These are phyloP conservation scores for Timandra comae DNA, from an alignment of 2,888 invertebrate species.

Conservation along the genomic window DNA sequence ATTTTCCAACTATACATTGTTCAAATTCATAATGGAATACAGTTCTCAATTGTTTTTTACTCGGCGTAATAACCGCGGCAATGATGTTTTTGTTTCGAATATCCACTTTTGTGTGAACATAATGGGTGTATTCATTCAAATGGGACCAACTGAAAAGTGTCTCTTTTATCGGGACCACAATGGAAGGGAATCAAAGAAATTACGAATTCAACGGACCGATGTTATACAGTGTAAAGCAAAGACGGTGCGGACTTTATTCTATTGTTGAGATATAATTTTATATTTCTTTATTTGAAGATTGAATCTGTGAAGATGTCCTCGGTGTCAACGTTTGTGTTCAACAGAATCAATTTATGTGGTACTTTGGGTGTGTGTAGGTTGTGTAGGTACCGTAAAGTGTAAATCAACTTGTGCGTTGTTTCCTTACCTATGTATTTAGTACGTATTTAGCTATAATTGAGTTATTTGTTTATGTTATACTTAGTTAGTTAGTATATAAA, in stretches of 20 bases:
- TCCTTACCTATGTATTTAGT: too few species aligned
- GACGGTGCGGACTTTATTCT: constrained; percentile 29
- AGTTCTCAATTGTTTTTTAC: constrained; percentile 58
- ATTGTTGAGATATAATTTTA: constrained; percentile 38
- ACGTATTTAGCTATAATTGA: too few species aligned
- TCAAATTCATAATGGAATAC: constrained; percentile 54
- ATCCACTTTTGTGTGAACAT: constrained; percentile 69
- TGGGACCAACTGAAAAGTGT: constrained; percentile 65
- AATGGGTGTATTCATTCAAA: constrained; percentile 73
- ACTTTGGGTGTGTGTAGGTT: too few species aligned
- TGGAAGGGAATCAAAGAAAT: constrained; percentile 72
- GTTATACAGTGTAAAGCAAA: constrained; percentile 65
- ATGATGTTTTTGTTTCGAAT: constrained; percentile 68
- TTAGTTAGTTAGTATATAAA: too few species aligned
- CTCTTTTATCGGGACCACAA: constrained; percentile 70
- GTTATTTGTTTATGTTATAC: too few species aligned
- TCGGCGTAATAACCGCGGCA: constrained; percentile 49
- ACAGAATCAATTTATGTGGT: too few species aligned
- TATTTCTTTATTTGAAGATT: constrained; percentile 6
- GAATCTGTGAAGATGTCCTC: too few species aligned
- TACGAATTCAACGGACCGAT: constrained; percentile 53
- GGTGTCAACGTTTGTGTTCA: too few species aligned
- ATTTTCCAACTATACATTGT: constrained; percentile 50
- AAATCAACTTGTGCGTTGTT: too few species aligned
- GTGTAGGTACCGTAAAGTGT: too few species aligned